Base-by-base conservation (phyloP, 2,888 invertebrate genomes). In the Heliothis peltigera region DNA sequence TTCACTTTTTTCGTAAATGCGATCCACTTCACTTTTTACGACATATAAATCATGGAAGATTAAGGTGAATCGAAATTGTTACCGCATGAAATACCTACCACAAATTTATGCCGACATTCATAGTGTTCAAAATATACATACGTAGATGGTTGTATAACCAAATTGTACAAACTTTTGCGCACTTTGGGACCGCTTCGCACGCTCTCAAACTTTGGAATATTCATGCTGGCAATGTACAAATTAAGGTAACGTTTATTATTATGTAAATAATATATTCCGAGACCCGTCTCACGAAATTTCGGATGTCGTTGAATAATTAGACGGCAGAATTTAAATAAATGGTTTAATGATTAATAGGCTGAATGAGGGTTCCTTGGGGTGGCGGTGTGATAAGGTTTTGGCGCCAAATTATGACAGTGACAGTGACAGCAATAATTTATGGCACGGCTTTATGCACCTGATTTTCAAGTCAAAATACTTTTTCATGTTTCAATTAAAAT, bases 261-360 rank as follows among this genome's bases (percentile, higher is more conserved):
- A 83, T 77, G 82, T 83, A 82, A 82, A 85, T 84, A 84, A 82
- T 39, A 82, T 80, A 77, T 68, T 47, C 73, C 44, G 59, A 67
- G 58, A 66, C 39, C n/a, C 55, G 70, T 64, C 35, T 48, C 55
- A 44, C 53, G 47, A 61, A 75, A 67, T 72, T 76, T 73, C 75
- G 64, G 69, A 51, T 57, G 32, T 56, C 51, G 35, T 22, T 49
- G 73, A 56, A 61, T 78, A 77, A 81, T 79, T 68, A 72, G 59
- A 59, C 56, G 68, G 59, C 64, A 58, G 62, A 75, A 75, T 61
- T 39, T 63, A 58, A 70, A 77, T 70, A 46, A 64, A 60, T 51
- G 42, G n/a, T 21, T 48, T 25, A 57, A 57, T 69, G 22, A 60
- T 64, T 63, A 61, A 35, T 46, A 53, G 46, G 21, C 21, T 57